phyloP scores from a whole-genome alignment of 2,888 invertebrate species.

The Apodemia hepburni region DNA sequence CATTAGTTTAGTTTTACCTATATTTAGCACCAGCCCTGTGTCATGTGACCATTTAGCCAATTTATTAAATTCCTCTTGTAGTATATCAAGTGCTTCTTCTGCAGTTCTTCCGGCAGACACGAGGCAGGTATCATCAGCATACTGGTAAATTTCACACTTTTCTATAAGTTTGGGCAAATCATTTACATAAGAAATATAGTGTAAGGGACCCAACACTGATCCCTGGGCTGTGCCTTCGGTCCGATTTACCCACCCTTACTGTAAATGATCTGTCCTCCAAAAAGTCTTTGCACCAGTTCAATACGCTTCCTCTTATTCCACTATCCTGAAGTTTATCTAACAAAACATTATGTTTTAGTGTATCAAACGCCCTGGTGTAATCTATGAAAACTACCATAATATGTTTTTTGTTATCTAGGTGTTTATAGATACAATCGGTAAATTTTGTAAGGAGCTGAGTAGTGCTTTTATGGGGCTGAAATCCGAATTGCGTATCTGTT shows the following conservation, averaged over 20 bases:
- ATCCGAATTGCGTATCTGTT: too few species aligned
- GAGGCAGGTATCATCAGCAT: background rate
- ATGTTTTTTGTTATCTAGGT: too few species aligned
- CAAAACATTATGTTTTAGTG: too few species aligned
- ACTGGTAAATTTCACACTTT: background rate
- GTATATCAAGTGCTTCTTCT: background rate
- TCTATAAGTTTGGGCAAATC: background rate
- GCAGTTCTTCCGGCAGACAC: background rate
- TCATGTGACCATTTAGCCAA: background rate
- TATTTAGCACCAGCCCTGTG: background rate
- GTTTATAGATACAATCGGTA: too few species aligned
- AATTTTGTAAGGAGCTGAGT: too few species aligned
- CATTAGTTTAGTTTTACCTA: background rate
- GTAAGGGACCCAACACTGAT: background rate
- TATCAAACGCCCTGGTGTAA: too few species aligned
- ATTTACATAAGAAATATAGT: background rate
- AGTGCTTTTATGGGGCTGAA: too few species aligned
- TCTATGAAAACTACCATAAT: too few species aligned
- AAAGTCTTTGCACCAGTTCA: too few species aligned
- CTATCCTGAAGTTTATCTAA: too few species aligned
- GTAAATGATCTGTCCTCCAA: background rate
- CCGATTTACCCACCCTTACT: background rate
- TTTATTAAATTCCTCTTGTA: background rate
- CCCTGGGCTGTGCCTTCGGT: background rate
- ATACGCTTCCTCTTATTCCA: too few species aligned